Base-by-base conservation (phyloP, 2,888 invertebrate species). In the Dysmachus trigonus region DNA sequence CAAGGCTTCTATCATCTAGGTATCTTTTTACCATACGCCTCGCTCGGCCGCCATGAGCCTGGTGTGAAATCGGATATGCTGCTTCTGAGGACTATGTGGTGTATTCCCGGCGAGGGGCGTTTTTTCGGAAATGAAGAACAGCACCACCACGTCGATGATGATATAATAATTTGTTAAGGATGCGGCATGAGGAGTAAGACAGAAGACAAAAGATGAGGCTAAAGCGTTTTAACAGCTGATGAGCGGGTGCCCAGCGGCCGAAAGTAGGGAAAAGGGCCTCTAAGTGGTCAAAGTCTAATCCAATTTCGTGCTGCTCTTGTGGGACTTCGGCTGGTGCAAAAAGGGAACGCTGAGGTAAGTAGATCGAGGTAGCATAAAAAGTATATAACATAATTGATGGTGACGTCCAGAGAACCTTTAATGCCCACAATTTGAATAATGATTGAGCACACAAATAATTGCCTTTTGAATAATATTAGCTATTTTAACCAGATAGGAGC, bases 281-380 rank as follows among this genome's bases (percentile, higher is more conserved):
- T 27, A 73, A 81, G 62, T 81, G 81, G 81, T 18, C 53, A 62
- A 33, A 62, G 35, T 18, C 27, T 62, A 81, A 81, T 81, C 81
- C 81, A 81, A 81, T 81, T 81, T 81, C 22, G 22, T 18, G 31
- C 18, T 33, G 22, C 33, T 53, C 33, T 62, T 62, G 62, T 81
- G 62, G 30, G 81, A 53, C 81, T 81, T 81, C 81, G 35, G 3
- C 33, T 33, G 7, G 73, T 31, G 15, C 30, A 81, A 30, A 53
- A 22, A 77, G 22, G 30, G 81, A 22, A 8, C 27, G 62, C 3
- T 18, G 18, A 10, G 27, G 62, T 62, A 62, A 27, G 27, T 62
- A 62, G 27, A 27, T 10, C 18, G 8, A 62, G 53, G 62, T 10
- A 62, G 22, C 7, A 22, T 27, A 1, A 10, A 62, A 8, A 10